A percentile compares a stretch with the other conserved stretches of the same genome.
Conservation (phyloP, 1,140 invertebrate genomes). For the Heliconius eleuchia region DNA sequence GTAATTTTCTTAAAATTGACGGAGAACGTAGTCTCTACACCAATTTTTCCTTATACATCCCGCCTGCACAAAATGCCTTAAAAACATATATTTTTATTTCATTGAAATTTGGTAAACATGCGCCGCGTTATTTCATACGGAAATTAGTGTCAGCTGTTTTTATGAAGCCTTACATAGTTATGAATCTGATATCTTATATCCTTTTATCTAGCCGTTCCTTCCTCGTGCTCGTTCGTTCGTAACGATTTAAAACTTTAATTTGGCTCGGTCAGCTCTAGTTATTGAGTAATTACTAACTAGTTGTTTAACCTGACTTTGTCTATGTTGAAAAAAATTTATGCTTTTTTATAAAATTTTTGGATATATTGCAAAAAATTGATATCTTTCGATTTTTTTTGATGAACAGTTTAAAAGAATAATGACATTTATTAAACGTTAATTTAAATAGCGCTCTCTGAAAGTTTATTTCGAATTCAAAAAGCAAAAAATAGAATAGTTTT, state of each 20-base stretch:
- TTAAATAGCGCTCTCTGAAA: background rate
- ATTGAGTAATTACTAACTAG: background rate
- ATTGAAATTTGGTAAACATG: background rate
- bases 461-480: background rate
- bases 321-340: too few species aligned
- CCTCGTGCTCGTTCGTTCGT: background rate
- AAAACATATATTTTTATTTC: background rate
- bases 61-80: background rate
- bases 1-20: too few species aligned
- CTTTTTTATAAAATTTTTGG: too few species aligned
- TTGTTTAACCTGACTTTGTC: background rate
- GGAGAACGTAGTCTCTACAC: background rate
- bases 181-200: conserved; percentile 23
- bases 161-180: conserved; percentile 23
- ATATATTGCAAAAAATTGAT: too few species aligned
- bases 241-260: background rate
- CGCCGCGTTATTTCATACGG: background rate
- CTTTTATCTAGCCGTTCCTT: conserved; percentile 20
- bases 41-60: background rate
- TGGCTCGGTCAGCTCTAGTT: background rate
- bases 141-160: background rate
- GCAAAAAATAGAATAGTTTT: background rate
- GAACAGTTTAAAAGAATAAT: too few species aligned
- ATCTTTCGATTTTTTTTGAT: too few species aligned
- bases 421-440: background rate